Evolutionary conservation across 2,888 invertebrate genomes (phyloP).

Genomic region (Ferrisia virgata): DNA sequence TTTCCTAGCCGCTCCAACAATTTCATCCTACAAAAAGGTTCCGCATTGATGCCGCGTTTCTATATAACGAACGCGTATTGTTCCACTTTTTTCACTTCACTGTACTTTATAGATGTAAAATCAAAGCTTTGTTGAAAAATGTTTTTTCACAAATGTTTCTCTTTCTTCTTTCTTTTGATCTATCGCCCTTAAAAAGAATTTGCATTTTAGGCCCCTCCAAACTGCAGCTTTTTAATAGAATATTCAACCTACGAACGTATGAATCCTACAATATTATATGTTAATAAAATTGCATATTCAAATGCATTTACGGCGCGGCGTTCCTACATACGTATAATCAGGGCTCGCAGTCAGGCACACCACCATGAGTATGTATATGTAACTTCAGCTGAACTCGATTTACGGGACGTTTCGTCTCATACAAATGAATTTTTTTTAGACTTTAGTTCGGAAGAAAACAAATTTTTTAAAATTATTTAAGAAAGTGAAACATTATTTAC

Average conservation of each 20-base stretch:
- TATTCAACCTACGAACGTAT: background rate
- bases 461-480: too few species aligned
- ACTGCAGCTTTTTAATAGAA: background rate
- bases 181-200: background rate
- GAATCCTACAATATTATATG: background rate
- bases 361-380: too few species aligned
- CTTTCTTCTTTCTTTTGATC: background rate
- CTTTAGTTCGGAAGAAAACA: too few species aligned
- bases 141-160: background rate
- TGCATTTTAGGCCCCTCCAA: background rate
- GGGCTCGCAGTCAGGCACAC: too few species aligned
- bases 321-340: too few species aligned
- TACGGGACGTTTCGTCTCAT: too few species aligned
- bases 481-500: too few species aligned
- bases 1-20: background rate
- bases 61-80: background rate
- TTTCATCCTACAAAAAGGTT: background rate
- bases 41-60: background rate
- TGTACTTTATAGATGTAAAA: background rate
- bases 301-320: background rate
- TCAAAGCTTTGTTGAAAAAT: background rate
- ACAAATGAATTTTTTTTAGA: too few species aligned
- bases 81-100: background rate
- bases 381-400: too few species aligned
- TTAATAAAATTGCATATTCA: conserved; percentile 19